Evolutionary conservation across 2,113 vertebrate genomes (phyloP), one percentile per base, ranked within the genome.

Genomic region (Phalacrocorax aristotelis): DNA sequence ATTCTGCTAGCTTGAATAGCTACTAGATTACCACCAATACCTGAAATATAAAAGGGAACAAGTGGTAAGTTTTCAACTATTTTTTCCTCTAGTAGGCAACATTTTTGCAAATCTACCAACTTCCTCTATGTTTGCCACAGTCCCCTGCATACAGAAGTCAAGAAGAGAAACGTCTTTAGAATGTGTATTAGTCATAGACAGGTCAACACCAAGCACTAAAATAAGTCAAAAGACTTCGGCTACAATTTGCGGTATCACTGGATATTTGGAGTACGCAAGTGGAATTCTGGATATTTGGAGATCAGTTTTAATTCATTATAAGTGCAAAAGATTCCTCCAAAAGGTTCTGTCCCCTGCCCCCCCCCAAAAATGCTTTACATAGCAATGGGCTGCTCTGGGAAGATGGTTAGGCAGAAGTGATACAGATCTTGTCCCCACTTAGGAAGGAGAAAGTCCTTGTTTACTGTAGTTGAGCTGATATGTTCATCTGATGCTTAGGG

Each of bases 1-100:
- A 99, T 99, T 91, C 99, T 98, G 98, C 99, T 99, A 81, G 99
- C 99, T 98, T 99, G 99, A 93, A 99, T 99, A 91, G 99, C 99
- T 77, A 99, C 99, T 93, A 99, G 98, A 97, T 99, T 99, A 54
- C 99, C 99, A 93, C 99, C 99, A 65, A 99, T 99, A 95, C 99
- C 99, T 99, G 97, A 95, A 97, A 98, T 44, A 82, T 5, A 90
- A 70, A 70, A 54, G 27, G 16, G 21, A 87, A 72, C 4, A 61
- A 86, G 51, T 13, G 5, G 29, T 55, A 86, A 32, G 52, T 51
- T 44, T 82, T 83, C 46, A 78, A 34, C 5, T 46, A 8, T 13
- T 71, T 38, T 87, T 78, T 18, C 55, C 17, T 54, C 23, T 72
- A 57, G 22, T 13, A 62, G 29, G 54, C 15, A 72, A 10, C 49